These are phyloP conservation scores for Naso thynnoides DNA, from an alignment of 2,797 vertebrate species.

Conservation along the genomic window DNA sequence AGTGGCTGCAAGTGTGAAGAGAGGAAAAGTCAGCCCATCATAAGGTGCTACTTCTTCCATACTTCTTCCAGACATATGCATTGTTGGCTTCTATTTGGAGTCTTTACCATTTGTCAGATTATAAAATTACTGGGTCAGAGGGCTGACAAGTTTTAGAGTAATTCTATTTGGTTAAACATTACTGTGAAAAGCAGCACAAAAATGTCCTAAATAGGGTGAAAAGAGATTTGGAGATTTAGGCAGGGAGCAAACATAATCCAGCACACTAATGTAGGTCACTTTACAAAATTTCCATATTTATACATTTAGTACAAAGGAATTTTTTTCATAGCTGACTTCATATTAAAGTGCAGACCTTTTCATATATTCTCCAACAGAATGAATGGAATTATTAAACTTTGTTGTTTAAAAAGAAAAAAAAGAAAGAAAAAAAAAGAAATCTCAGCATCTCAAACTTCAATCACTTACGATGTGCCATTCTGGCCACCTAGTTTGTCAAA, in stretches of 20 bases:
- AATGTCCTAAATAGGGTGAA: constrained; percentile 69
- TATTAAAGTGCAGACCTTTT: constrained; percentile 17
- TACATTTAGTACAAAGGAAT: constrained; percentile 32
- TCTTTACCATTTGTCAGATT: constrained; percentile 40
- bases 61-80: no score
- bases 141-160: constrained; percentile 52
- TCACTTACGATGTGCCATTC: constrained; percentile 4
- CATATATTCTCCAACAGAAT: constrained; percentile 6
- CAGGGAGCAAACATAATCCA: constrained; percentile 71
- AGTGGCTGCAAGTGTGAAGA: constrained; percentile 42
- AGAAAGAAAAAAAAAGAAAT: background rate
- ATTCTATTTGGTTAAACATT: constrained; percentile 57
- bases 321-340: constrained; percentile 29
- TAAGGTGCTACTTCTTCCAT: constrained; percentile 21
- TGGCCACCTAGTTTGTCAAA: constrained; percentile 29
- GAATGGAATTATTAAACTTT: constrained; percentile 6
- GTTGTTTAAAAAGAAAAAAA: background rate
- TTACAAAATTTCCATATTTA: constrained; percentile 58
- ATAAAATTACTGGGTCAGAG: constrained; percentile 48
- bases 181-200: constrained; percentile 54
- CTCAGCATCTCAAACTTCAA: constrained; percentile 15
- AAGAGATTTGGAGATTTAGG: constrained; percentile 76
- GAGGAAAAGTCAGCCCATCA: constrained; percentile 31
- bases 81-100: constrained; percentile 24
- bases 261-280: constrained; percentile 69